Conservation (phyloP, 2,888 invertebrate genomes). For the Cyrtodaria siliqua region DNA sequence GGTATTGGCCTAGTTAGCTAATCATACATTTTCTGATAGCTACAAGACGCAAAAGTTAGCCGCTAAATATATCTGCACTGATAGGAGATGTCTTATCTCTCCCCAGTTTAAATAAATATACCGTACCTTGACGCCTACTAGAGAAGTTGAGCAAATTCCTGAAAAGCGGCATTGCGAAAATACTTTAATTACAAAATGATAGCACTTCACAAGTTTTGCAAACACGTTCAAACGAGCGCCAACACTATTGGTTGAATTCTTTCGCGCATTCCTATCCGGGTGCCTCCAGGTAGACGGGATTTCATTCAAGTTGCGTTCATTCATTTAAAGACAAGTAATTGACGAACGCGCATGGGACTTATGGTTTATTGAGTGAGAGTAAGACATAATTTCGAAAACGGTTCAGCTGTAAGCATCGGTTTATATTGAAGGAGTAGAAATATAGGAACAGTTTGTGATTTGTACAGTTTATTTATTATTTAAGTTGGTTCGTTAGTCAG, state of each 20-base stretch:
- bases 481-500: not conserved
- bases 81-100: too few relatives aligned
- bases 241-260: constrained; percentile 50
- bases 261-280: constrained; percentile 35
- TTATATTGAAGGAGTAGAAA: not conserved
- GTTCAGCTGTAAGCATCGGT: not conserved
- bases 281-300: constrained; percentile 16
- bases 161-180: not conserved
- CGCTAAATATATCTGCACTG: too few relatives aligned
- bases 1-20: too few relatives aligned
- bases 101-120: too few relatives aligned
- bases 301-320: constrained; percentile 49
- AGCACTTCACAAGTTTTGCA: constrained; percentile 4
- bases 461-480: too few relatives aligned
- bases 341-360: too few relatives aligned
- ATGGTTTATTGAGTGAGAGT: not conserved
- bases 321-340: constrained; percentile 34
- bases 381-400: not conserved
- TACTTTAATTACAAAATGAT: not conserved
- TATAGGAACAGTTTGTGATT: not conserved
- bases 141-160: too few relatives aligned
- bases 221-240: constrained; percentile 28
- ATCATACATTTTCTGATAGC: too few relatives aligned
- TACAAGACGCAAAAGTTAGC: too few relatives aligned
- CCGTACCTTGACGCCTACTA: too few relatives aligned